Evolutionary conservation across 2,888 invertebrate species (phyloP), one percentile per base, ranked within the genome.

Genomic region (Parapristionchus giblindavisi): DNA sequence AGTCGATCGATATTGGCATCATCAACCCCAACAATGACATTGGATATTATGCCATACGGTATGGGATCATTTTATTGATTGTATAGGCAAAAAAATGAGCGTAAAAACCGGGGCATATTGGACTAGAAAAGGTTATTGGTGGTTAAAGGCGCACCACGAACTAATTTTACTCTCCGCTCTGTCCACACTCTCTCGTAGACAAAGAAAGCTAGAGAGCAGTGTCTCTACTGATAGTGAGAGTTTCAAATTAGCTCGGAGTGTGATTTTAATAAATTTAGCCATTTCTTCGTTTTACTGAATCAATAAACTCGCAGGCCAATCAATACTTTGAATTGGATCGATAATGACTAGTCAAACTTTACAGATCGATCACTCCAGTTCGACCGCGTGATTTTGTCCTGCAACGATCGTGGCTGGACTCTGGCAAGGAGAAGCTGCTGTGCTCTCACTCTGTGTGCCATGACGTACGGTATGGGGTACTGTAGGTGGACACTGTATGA

Each of bases 1-100:
- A 65, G 17, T 77, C 94, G 0, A 92, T 92, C 85, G 94, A 95
- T 88, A 94, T 95, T 77, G 95, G 95, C 11, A 93, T 93, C 88
- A 91, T 95, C 87, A 94, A 95, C 90, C 94, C 94, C 36, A 95
- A 94, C 90, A 95, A 95, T 88, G 95, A 95, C 89, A 92, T 95
- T 79, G 94, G 94, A 56, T 95, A 95, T 89, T 95, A 95, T 90
- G 93, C 71, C 40, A 54, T 71, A 36, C 48, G 52, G 68, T 68
- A n/a, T 2, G 32, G 34, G n/a, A 17, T 29, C 68, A 38, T 43
- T 21, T 43, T 40, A 40, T 65, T 52, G 21, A 5, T 52, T 52
- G 52, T 52, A 17, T 11, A 52, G 52, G 24, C 5, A 24, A 52
- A 52, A 5, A 52, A 52, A 21, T 24, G 21, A 52, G 24, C 21